These are phyloP conservation scores for Hephaestus fuliginosus DNA, from an alignment of 2,797 vertebrate genomes.

Conservation along the genomic window DNA sequence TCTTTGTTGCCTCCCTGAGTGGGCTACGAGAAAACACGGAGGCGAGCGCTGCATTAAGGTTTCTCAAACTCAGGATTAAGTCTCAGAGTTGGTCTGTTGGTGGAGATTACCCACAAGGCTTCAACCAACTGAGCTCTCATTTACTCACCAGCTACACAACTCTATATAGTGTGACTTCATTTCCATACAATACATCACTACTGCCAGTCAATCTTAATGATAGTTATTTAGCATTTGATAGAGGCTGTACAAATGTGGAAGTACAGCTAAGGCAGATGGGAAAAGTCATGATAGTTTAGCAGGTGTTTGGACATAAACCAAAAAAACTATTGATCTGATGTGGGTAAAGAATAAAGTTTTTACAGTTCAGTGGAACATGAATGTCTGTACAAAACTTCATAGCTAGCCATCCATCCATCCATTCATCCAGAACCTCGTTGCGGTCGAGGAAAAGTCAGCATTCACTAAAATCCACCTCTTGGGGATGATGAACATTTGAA, in stretches of 20 bases:
- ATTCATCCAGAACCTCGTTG: too few relatives aligned
- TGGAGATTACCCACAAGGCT: constrained; percentile 4
- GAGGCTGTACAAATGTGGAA: not conserved
- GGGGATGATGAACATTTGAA: too few relatives aligned
- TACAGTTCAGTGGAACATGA: not conserved
- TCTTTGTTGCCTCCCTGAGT: constrained; percentile 59
- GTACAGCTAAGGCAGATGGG: not conserved
- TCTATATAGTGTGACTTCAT: not conserved
- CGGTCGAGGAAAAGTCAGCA: too few relatives aligned
- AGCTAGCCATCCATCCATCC: too few relatives aligned
- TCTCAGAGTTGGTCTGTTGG: not conserved
- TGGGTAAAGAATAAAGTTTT: not conserved
- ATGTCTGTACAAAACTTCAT: too few relatives aligned
- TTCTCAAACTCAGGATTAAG: constrained; percentile 19
- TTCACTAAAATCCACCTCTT: too few relatives aligned
- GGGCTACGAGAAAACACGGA: constrained; percentile 37
- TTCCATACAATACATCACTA: not conserved
- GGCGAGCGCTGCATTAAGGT: constrained; percentile 17
- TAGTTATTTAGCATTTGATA: not conserved
- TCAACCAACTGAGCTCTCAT: too few relatives aligned
- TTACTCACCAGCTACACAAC: too few relatives aligned
- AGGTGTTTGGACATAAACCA: not conserved
- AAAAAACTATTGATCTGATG: not conserved
- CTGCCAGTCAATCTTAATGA: not conserved
- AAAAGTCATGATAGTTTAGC: not conserved